phyloP scores from a whole-genome alignment of 2,888 invertebrate genomes.

The Macroteleia sp. region DNA sequence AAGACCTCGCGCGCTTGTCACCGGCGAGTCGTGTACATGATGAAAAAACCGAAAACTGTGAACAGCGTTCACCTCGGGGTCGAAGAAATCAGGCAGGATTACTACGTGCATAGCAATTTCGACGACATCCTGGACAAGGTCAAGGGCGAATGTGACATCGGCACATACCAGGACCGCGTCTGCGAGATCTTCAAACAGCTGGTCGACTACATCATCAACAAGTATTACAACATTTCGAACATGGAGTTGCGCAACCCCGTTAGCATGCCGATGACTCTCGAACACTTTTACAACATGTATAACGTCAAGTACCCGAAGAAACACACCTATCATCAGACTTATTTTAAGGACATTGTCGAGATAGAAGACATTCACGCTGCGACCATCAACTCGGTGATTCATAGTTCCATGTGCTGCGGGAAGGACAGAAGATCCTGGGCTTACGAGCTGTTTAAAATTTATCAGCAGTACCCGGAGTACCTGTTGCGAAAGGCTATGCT shows the following conservation, averaged over 20 bases:
- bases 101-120: conserved; percentile 84
- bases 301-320: conserved; percentile 79
- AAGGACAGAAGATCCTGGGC: conserved; percentile 87
- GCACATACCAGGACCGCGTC: conserved; percentile 72
- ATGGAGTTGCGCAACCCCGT: conserved; percentile 73
- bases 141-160: conserved; percentile 71
- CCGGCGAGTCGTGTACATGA: conserved; percentile 87
- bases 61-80: conserved; percentile 87
- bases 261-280: conserved; percentile 73
- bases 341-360: conserved; percentile 82
- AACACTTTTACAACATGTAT: conserved; percentile 78
- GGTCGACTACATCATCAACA: conserved; percentile 78
- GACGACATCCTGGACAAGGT: conserved; percentile 80
- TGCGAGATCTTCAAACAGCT: conserved; percentile 76
- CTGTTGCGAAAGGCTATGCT: conserved; percentile 86
- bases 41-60: conserved; percentile 86
- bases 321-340: conserved; percentile 72
- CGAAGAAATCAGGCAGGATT: conserved; percentile 87
- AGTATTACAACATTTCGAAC: conserved; percentile 79
- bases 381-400: conserved; percentile 86
- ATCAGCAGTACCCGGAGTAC: conserved; percentile 89
- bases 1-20: conserved; percentile 89
- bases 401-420: conserved; percentile 87
- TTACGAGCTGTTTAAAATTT: conserved; percentile 88
- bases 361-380: conserved; percentile 85